phyloP scores from a whole-genome alignment of 2,888 invertebrate species.

The Drosophila yooni region DNA sequence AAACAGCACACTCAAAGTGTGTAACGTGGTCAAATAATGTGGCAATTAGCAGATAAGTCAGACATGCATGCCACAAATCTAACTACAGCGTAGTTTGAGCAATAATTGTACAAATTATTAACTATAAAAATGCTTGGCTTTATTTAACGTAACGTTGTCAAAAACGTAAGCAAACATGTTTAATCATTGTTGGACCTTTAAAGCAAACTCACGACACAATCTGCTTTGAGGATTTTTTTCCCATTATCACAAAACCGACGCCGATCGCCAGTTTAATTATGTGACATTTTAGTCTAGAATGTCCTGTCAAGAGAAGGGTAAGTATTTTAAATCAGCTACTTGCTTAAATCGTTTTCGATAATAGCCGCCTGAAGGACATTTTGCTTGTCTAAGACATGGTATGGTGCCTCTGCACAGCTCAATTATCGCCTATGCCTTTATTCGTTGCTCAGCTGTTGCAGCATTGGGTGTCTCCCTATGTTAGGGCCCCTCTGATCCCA shows the following conservation, averaged over 20 bases:
- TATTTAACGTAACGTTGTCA: not conserved
- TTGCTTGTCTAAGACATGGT: not conserved
- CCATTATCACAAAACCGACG: not conserved
- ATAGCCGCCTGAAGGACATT: not conserved
- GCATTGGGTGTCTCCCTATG: not conserved
- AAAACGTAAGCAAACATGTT: not conserved
- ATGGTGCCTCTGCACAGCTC: not conserved
- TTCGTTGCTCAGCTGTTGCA: not conserved
- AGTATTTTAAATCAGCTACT: not conserved
- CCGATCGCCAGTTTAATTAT: not conserved
- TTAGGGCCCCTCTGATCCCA: not conserved
- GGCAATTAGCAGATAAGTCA: not conserved
- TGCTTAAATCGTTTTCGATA: not conserved
- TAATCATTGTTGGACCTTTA: not conserved
- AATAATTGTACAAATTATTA: not conserved
- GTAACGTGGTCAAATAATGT: not conserved
- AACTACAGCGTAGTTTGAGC: not conserved
- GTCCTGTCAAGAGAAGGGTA: not conserved
- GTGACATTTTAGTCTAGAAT: not conserved
- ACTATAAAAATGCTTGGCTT: not conserved
- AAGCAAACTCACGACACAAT: not conserved
- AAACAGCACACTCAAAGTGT: constrained; percentile 2
- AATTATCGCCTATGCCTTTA: not conserved
- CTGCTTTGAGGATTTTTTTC: not conserved
- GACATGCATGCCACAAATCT: not conserved